phyloP scores from a whole-genome alignment of 2,113 vertebrate species.

The Trachemys scripta region DNA sequence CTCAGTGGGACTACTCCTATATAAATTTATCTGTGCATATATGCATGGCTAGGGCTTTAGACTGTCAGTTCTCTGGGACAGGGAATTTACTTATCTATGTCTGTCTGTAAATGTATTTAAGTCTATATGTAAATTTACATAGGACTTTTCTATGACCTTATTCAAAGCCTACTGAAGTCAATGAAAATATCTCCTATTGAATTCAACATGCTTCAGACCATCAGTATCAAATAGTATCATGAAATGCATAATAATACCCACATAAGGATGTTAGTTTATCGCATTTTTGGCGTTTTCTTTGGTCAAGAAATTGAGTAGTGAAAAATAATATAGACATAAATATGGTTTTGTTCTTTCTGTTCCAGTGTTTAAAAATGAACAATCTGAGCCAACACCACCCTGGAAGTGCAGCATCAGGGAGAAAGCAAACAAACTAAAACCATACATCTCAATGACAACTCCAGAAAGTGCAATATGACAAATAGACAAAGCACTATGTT shows the following conservation, averaged over 20 bases:
- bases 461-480: neutral
- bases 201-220: neutral
- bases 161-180: neutral
- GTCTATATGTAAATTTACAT: neutral
- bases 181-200: neutral
- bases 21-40: neutral
- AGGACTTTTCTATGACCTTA: neutral
- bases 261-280: neutral
- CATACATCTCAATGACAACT: neutral
- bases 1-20: neutral
- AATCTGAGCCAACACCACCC: neutral
- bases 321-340: neutral
- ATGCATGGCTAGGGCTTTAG: neutral
- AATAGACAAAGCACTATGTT: neutral
- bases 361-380: neutral
- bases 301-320: neutral
- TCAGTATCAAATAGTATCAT: neutral
- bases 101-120: neutral
- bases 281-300: neutral
- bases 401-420: neutral
- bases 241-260: neutral
- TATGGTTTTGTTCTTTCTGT: neutral
- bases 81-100: neutral
- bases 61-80: neutral
- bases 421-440: neutral